Evolutionary conservation across 2,888 invertebrate species (phyloP).

Genomic region (Patella caerulea): DNA sequence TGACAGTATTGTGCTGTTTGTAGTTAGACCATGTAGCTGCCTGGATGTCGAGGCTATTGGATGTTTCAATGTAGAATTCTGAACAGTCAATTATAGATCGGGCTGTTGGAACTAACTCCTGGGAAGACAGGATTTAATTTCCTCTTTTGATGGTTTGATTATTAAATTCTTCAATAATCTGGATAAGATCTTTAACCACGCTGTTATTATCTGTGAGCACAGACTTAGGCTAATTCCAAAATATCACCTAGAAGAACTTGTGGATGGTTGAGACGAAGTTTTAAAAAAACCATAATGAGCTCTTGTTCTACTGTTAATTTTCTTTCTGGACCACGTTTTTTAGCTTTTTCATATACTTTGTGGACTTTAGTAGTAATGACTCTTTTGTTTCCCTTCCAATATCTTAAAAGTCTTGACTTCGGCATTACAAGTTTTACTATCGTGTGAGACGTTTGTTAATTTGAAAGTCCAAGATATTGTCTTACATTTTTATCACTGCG

Average conservation of each 20-base stretch:
- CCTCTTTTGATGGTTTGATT: background rate
- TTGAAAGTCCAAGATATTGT: background rate
- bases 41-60: constrained; percentile 20
- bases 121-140: background rate
- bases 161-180: background rate
- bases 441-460: background rate
- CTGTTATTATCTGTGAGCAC: background rate
- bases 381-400: background rate
- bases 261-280: background rate
- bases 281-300: background rate
- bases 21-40: constrained; percentile 29
- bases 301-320: background rate
- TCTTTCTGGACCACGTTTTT: no score
- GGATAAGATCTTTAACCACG: background rate
- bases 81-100: constrained; percentile 29
- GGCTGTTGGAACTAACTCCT: background rate
- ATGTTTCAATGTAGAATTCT: constrained; percentile 29
- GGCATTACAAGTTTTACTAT: background rate
- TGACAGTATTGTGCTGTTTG: constrained; percentile 28
- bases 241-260: background rate
- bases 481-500: background rate
- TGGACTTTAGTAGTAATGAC: no score
- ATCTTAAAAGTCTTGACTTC: background rate
- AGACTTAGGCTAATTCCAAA: background rate
- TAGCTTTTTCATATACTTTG: no score